Percentiles rank a stretch among this genome's conserved stretches.
phyloP scores from a whole-genome alignment of 2,888 invertebrate genomes.

The Yponomeuta plumbellus region DNA sequence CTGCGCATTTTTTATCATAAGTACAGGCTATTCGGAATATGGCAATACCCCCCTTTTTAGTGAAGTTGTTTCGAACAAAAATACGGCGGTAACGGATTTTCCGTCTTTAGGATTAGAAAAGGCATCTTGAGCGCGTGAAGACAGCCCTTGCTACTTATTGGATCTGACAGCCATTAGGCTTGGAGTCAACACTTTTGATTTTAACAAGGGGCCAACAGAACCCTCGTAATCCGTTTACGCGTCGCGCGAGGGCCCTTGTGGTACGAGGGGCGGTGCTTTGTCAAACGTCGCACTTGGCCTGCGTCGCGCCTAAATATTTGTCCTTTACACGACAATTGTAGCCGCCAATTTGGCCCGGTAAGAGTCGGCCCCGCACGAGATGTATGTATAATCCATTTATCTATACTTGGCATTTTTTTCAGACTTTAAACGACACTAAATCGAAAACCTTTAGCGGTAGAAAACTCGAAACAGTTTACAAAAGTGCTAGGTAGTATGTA shows the following conservation, averaged over 20 bases:
- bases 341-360: neutral
- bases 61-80: too few species aligned
- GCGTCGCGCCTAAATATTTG: conserved; percentile 39
- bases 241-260: conserved; percentile 44
- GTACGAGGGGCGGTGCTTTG: conserved; percentile 46
- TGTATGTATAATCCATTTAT: too few species aligned
- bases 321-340: conserved; percentile 29
- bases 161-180: conserved; percentile 50
- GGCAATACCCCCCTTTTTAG: too few species aligned
- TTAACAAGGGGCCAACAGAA: conserved; percentile 48
- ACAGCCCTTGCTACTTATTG: conserved; percentile 30
- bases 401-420: too few species aligned
- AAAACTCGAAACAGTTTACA: too few species aligned
- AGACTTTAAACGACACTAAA: too few species aligned
- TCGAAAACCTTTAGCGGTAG: too few species aligned
- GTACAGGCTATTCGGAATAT: too few species aligned
- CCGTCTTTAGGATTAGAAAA: neutral
- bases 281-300: conserved; percentile 46
- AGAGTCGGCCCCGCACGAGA: too few species aligned
- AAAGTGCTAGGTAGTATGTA: too few species aligned
- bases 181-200: conserved; percentile 60
- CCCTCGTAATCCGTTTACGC: conserved; percentile 66
- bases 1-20: too few species aligned
- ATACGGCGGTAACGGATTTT: neutral
- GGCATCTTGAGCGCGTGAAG: too few species aligned